Evolutionary conservation across 2,888 invertebrate genomes (phyloP).

Genomic region (Acholoe squamosa): DNA sequence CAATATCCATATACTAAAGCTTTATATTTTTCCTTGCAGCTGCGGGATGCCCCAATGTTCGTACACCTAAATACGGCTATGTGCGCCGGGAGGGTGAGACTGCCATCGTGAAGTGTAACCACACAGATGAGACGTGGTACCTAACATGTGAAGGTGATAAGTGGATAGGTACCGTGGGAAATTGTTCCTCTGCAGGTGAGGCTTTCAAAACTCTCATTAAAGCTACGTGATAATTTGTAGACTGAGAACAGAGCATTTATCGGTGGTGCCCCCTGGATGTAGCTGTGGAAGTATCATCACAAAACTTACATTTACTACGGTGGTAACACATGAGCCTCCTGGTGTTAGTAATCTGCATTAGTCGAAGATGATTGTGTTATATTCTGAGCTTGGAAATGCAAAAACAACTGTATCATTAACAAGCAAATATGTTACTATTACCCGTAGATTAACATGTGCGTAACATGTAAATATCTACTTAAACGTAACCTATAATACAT

Average conservation of each 20-base stretch:
- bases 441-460: background rate
- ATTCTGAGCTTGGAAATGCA: no score
- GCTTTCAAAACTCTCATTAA: no score
- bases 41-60: constrained; percentile 18
- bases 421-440: no score
- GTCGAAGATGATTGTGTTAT: no score
- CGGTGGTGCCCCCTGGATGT: no score
- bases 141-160: constrained; percentile 33
- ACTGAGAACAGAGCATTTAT: no score
- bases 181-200: constrained; percentile 12
- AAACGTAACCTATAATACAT: background rate
- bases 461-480: background rate
- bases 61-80: background rate
- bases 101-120: constrained; percentile 40
- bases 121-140: constrained; percentile 50
- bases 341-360: no score
- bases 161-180: constrained; percentile 48
- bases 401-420: background rate
- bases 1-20: no score
- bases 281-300: no score
- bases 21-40: background rate
- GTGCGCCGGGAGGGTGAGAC: constrained; percentile 37
- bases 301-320: no score
- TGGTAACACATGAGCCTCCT: no score
- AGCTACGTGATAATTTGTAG: no score